phyloP scores from a whole-genome alignment of 2,888 invertebrate species.

The Mactromeris polynyma region DNA sequence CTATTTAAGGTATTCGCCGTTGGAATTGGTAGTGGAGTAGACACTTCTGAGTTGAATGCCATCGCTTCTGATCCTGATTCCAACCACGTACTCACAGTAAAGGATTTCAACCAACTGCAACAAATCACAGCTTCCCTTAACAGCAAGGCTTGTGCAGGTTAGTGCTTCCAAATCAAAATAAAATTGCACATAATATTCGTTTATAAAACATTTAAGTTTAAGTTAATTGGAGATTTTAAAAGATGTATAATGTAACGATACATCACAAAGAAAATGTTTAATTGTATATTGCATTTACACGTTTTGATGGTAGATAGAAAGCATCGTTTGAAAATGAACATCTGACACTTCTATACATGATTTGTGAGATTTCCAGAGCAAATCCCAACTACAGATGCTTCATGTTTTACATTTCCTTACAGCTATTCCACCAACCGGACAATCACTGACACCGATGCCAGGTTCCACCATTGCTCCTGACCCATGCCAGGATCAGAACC shows the following conservation, averaged over 20 bases:
- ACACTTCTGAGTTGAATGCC: constrained; percentile 77
- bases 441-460: constrained; percentile 41
- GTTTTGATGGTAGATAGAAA: too few species aligned
- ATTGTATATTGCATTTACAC: too few species aligned
- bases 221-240: too few species aligned
- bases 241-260: too few species aligned
- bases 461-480: constrained; percentile 62
- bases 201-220: too few species aligned
- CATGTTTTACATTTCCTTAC: not conserved
- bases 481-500: constrained; percentile 76
- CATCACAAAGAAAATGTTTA: too few species aligned
- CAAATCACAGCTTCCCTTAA: constrained; percentile 76
- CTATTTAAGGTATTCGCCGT: constrained; percentile 75
- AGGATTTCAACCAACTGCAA: constrained; percentile 75
- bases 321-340: too few species aligned
- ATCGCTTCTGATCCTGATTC: constrained; percentile 82
- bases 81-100: constrained; percentile 78
- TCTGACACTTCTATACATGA: too few species aligned
- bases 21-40: constrained; percentile 76
- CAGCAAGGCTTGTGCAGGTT: constrained; percentile 72
- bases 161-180: not conserved
- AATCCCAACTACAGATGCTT: too few species aligned
- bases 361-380: too few species aligned
- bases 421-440: constrained; percentile 53
- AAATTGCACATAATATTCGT: too few species aligned